These are phyloP conservation scores for Papilio glaucus DNA, from an alignment of 1,140 invertebrate species.

Conservation along the genomic window DNA sequence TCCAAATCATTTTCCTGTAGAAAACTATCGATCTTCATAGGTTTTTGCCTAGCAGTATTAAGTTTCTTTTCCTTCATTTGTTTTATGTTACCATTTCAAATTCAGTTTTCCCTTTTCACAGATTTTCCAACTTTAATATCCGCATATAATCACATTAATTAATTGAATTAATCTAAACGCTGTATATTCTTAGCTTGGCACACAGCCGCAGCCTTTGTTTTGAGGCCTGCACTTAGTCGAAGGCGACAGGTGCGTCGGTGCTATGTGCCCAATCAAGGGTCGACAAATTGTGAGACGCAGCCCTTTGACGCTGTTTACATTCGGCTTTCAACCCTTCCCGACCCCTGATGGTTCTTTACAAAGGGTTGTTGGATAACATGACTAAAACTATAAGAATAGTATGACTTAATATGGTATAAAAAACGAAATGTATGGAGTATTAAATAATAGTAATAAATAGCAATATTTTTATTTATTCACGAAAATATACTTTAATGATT, in stretches of 20 bases:
- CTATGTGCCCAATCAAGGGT: constrained; percentile 67
- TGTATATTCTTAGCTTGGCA: constrained; percentile 40
- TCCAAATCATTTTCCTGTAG: too few relatives aligned
- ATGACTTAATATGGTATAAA: background rate
- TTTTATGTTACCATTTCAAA: too few relatives aligned
- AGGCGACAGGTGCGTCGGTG: constrained; percentile 66
- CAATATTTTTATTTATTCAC: too few relatives aligned
- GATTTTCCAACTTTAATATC: background rate
- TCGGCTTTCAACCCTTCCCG: constrained; percentile 49
- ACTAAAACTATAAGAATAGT: constrained; percentile 32
- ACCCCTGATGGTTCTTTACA: constrained; percentile 48
- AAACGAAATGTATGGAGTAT: too few relatives aligned
- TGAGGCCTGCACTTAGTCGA: constrained; percentile 63
- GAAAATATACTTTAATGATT: too few relatives aligned
- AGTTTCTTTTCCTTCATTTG: too few relatives aligned
- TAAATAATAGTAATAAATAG: too few relatives aligned
- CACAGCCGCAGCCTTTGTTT: constrained; percentile 55
- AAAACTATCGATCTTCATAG: too few relatives aligned
- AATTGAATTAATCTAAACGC: background rate
- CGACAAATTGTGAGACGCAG: constrained; percentile 63
- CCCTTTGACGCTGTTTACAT: constrained; percentile 67
- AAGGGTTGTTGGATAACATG: constrained; percentile 38
- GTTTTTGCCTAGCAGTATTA: too few relatives aligned
- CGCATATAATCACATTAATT: background rate
- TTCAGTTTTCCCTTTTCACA: background rate